Conservation (phyloP, 1,140 invertebrate species). For the Mizuhopecten yessoensis region DNA sequence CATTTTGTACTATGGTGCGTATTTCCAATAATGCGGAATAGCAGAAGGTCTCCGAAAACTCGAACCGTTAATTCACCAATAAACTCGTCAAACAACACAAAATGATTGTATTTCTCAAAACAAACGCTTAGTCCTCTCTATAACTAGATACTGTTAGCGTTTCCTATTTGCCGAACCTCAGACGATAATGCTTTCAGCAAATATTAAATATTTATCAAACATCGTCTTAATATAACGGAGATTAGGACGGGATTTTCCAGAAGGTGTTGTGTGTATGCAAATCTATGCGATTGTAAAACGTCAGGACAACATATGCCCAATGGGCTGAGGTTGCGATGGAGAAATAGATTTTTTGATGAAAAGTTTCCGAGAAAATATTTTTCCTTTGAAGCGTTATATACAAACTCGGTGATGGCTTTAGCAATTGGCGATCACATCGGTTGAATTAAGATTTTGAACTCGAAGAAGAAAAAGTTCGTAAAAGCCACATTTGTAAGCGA, state of each 20-base stretch:
- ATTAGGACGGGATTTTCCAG: background rate
- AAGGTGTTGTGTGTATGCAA: background rate
- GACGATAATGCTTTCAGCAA: background rate
- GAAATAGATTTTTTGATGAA: background rate
- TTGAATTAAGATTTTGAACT: background rate
- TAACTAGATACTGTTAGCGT: background rate
- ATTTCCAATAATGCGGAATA: background rate
- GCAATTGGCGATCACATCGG: background rate
- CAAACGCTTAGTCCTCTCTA: background rate
- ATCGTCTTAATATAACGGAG: background rate
- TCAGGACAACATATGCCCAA: background rate
- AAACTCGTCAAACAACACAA: background rate
- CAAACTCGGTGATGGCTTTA: background rate
- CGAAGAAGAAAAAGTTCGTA: too few relatives aligned
- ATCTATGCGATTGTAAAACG: background rate
- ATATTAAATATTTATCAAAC: slow-evolving; percentile 6
- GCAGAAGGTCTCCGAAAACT: background rate
- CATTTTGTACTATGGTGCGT: too few relatives aligned
- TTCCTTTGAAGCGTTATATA: too few relatives aligned
- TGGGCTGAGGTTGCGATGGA: background rate
- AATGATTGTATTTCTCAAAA: background rate
- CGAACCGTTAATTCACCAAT: background rate
- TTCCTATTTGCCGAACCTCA: background rate
- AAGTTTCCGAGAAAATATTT: background rate
- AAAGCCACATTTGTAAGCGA: background rate